Base-by-base conservation (phyloP, 2,888 invertebrate genomes). In the Schizotus pectinicornis region DNA sequence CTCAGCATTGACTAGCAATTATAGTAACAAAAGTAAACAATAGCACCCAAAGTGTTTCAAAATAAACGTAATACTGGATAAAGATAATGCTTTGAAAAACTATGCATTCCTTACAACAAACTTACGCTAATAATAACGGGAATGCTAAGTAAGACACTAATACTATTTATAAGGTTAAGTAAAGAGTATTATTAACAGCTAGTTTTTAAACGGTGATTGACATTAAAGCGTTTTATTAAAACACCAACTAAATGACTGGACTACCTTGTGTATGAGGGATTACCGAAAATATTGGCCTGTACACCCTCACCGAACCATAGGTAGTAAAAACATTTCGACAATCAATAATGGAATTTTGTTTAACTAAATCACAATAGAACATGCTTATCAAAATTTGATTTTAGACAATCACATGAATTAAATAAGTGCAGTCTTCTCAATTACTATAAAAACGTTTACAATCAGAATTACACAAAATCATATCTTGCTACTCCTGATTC, bases 401-500 rank as follows among this genome's bases (percentile, higher is more conserved):
- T 8, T 14, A 39, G 22, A 39, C n/a, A 11, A 43, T 42, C 42
- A 30, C 31, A 31, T 14, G 8, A 31, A 42, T 42, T 0, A 43
- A 43, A 11, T 8, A 9, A 9, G 13, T 32, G 33, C 43, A 43
- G 43, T 43, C 9, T 39, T 35, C 14, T 14, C 14, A 42, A 14
- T 42, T 11, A 35, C 36, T 9, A 46, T 31, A 9, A 46, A 30
- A 7, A 34, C 38, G 22, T 22, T 22, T 22, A 22, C 22, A 22
- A 11, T 42, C 7, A 30, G 36, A 42, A 48, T 34, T 41, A 36
- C 38, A 9, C 11, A 14, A 46, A 54, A 30, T 22, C 22, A 3
- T 22, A 5, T 22, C 22, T 22, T 47, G 57, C 55, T 59, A 66
- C 54, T 68, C 69, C 30, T 68, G 67, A 47, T 53, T 65, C 61